These are phyloP conservation scores for Cantharis flavilabris DNA, from an alignment of 2,888 invertebrate genomes.

Conservation along the genomic window DNA sequence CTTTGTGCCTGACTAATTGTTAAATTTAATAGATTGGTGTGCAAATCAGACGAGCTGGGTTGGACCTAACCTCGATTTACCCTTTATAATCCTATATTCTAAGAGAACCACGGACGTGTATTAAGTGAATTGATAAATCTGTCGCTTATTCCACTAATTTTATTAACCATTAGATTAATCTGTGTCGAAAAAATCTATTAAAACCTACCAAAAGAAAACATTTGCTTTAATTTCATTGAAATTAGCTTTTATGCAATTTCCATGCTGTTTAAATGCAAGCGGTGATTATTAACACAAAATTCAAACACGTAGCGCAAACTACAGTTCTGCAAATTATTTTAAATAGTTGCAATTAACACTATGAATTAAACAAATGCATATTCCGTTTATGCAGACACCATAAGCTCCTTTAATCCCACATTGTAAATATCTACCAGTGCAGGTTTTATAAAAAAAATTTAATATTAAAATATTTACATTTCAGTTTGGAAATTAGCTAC, in stretches of 20 bases:
- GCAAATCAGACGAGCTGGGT: conserved; percentile 41
- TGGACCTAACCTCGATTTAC: conserved; percentile 25
- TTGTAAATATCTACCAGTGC: neutral
- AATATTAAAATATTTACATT: too few species aligned
- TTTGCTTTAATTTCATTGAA: neutral
- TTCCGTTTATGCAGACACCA: neutral
- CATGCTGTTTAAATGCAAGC: neutral
- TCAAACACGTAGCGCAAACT: neutral
- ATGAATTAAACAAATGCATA: neutral
- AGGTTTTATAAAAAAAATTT: neutral
- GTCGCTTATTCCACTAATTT: conserved; percentile 11
- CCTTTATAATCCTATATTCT: conserved; percentile 22
- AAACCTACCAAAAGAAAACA: neutral
- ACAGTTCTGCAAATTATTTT: neutral
- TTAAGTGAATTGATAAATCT: conserved; percentile 21
- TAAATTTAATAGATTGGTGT: conserved; percentile 45
- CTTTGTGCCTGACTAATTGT: conserved; percentile 44
- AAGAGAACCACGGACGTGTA: conserved; percentile 22
- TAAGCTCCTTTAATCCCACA: neutral
- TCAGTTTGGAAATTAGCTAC: too few species aligned
- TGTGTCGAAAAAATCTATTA: neutral
- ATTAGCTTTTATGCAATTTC: neutral
- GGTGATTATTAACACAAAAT: neutral
- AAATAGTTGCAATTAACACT: neutral
- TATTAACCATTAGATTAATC: conserved; percentile 1